A percentile compares a stretch with the other conserved stretches of the same genome.
Conservation (phyloP, 2,888 invertebrate species). For the Strigamia maritima region DNA sequence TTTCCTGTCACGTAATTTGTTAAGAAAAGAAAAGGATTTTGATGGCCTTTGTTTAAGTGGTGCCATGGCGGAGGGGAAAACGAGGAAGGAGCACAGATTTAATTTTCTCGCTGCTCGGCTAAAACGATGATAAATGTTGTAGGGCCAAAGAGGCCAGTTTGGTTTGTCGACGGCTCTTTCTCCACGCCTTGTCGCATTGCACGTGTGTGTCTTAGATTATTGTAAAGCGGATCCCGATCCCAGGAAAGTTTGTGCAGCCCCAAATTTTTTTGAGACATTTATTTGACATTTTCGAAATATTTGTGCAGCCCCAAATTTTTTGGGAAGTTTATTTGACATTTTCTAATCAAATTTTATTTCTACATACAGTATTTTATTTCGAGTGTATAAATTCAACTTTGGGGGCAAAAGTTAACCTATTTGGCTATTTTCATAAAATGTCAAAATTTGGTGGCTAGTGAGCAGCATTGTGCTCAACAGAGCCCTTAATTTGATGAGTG, state of each 20-base stretch:
- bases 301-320: too few species aligned
- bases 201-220: background rate
- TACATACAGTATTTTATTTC: too few species aligned
- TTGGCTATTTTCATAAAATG: too few species aligned
- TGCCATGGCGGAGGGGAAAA: background rate
- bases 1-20: slow-evolving; percentile 11
- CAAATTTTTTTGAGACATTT: too few species aligned
- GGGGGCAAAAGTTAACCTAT: too few species aligned
- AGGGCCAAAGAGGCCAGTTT: slow-evolving; percentile 7
- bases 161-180: background rate
- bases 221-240: too few species aligned
- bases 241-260: too few species aligned
- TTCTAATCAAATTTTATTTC: too few species aligned
- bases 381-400: too few species aligned
- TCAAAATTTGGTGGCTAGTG: too few species aligned
- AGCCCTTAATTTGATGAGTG: background rate
- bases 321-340: too few species aligned
- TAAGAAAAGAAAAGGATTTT: slow-evolving; percentile 4
- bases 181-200: background rate
- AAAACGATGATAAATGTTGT: slow-evolving; percentile 22
- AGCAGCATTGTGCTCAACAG: background rate
- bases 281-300: too few species aligned
- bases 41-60: background rate
- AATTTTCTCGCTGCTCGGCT: slow-evolving; percentile 32
- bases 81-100: background rate